Conservation (phyloP, 1,140 invertebrate species). For the Magallana ariakensis region DNA sequence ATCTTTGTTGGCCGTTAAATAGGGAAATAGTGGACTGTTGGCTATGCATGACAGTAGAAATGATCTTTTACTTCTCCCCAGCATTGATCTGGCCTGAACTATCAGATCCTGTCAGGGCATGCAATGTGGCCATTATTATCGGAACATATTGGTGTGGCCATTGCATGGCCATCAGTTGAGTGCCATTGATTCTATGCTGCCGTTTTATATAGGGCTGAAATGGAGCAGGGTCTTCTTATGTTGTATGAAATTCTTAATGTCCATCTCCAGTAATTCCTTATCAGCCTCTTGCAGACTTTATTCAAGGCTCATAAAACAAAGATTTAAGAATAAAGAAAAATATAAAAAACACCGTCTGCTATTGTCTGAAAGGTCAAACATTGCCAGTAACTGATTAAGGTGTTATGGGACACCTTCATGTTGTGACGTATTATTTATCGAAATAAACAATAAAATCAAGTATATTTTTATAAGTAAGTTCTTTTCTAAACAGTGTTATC, state of each 20-base stretch:
- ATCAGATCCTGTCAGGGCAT: conserved; percentile 30
- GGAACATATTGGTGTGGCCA: conserved; percentile 8
- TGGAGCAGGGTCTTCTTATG: neutral
- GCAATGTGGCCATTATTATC: conserved; percentile 34
- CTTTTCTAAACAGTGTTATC: too few species aligned
- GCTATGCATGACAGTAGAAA: conserved; percentile 8
- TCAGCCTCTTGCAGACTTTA: conserved; percentile 12
- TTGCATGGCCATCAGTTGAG: conserved; percentile 10
- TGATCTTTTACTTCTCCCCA: neutral
- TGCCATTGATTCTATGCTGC: neutral
- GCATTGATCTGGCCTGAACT: conserved; percentile 18
- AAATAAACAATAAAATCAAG: too few species aligned
- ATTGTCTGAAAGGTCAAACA: too few species aligned
- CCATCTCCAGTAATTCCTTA: neutral
- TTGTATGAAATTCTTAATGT: neutral
- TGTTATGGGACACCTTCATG: too few species aligned
- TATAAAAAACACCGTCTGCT: too few species aligned
- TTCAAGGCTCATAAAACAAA: neutral
- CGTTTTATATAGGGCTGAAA: neutral
- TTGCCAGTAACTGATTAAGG: too few species aligned
- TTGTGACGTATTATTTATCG: too few species aligned
- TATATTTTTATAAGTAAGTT: too few species aligned
- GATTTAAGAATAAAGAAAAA: too few species aligned
- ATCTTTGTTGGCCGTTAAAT: conserved; percentile 4
- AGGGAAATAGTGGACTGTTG: neutral